phyloP scores from a whole-genome alignment of 2,797 vertebrate species.

The Moxostoma hubbsi region DNA sequence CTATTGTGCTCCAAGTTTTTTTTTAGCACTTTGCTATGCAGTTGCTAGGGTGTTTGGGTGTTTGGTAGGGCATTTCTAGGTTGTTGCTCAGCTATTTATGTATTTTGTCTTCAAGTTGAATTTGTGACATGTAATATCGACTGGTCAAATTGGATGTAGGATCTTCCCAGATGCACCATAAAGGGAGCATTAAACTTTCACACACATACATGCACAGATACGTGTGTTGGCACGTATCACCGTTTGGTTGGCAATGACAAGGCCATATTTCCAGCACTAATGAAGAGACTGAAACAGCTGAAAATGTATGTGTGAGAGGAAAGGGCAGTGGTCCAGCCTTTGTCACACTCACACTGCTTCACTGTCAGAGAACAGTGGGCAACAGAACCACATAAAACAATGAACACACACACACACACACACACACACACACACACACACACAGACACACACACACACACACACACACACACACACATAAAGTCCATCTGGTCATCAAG shows the following conservation, averaged over 20 bases:
- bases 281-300: constrained; percentile 16
- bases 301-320: constrained; percentile 33
- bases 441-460: neutral
- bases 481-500: constrained; percentile 40
- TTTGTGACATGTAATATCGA: too few relatives aligned
- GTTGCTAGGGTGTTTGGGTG: too few relatives aligned
- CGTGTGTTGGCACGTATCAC: neutral
- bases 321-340: constrained; percentile 14
- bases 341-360: constrained; percentile 25
- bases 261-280: constrained; percentile 2
- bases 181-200: too few relatives aligned
- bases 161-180: too few relatives aligned
- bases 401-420: neutral
- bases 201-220: neutral
- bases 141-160: too few relatives aligned
- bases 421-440: neutral
- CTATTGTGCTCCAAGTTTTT: too few relatives aligned
- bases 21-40: too few relatives aligned
- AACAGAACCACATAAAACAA: constrained; percentile 30
- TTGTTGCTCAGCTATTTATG: too few relatives aligned
- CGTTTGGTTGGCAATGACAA: constrained; percentile 17
- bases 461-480: neutral
- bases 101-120: too few relatives aligned
- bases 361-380: constrained; percentile 15
- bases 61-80: too few relatives aligned